phyloP scores from a whole-genome alignment of 2,113 vertebrate species.

The Pitta sordida region DNA sequence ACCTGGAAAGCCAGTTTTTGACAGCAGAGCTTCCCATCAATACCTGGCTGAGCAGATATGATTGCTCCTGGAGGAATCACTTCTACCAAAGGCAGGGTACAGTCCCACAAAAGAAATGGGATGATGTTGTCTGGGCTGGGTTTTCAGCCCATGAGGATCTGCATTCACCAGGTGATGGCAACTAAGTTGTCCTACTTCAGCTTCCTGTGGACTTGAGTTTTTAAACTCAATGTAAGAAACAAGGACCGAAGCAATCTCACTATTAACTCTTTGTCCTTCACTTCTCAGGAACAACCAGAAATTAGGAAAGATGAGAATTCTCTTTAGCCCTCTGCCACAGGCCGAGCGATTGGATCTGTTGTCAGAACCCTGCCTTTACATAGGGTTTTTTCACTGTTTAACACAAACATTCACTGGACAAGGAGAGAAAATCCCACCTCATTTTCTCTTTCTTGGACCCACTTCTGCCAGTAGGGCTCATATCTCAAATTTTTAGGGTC shows the following conservation, averaged over 20 bases:
- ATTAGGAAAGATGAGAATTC: not conserved
- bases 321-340: not conserved
- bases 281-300: not conserved
- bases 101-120: not conserved
- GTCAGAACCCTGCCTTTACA: not conserved
- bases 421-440: constrained; percentile 68
- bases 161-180: not conserved
- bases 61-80: not conserved
- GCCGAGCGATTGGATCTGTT: not conserved
- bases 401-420: not conserved
- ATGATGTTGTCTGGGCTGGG: not conserved
- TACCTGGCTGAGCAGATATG: not conserved
- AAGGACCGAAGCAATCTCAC: not conserved
- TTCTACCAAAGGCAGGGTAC: not conserved
- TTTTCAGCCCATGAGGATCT: not conserved
- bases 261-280: not conserved
- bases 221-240: not conserved
- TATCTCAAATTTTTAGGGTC: constrained; percentile 94
- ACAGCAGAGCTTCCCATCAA: not conserved
- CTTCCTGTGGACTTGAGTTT: not conserved
- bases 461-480: constrained; percentile 89
- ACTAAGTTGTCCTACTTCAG: not conserved
- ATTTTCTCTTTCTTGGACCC: constrained; percentile 76
- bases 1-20: not conserved
- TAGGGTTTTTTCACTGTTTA: not conserved